Percentiles rank a stretch among this genome's conserved stretches.
phyloP scores from a whole-genome alignment of 2,888 invertebrate genomes.

The Melipona beecheii region DNA sequence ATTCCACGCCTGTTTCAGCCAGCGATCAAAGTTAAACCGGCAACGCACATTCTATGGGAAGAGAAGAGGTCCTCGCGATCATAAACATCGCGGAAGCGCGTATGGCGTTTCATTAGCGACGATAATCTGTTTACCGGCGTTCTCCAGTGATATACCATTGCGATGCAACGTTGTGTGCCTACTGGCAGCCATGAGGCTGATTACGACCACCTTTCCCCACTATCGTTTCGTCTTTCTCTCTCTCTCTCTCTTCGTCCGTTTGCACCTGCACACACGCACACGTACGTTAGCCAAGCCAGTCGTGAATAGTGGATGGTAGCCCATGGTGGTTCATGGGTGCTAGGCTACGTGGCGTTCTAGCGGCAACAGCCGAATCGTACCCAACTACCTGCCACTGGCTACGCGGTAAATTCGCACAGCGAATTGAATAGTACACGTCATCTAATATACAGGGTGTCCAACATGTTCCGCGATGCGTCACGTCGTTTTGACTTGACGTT shows the following conservation, averaged over 20 bases:
- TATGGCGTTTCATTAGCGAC: slow-evolving; percentile 75
- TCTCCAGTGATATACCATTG: slow-evolving; percentile 65
- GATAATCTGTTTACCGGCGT: slow-evolving; percentile 76
- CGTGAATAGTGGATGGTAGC: slow-evolving; percentile 65
- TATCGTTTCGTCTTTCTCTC: slow-evolving; percentile 31
- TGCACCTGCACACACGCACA: not conserved
- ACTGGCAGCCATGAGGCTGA: slow-evolving; percentile 56
- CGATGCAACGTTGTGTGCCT: slow-evolving; percentile 65
- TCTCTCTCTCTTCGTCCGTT: slow-evolving; percentile 9
- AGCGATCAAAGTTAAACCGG: not conserved
- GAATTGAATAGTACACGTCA: slow-evolving; percentile 77
- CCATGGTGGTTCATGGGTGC: slow-evolving; percentile 58
- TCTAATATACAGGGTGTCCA: slow-evolving; percentile 75
- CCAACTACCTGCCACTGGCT: slow-evolving; percentile 50
- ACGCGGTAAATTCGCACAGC: slow-evolving; percentile 60
- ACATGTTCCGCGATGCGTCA: slow-evolving; percentile 74
- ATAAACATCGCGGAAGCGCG: slow-evolving; percentile 49
- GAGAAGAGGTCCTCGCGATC: slow-evolving; percentile 31
- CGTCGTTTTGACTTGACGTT: slow-evolving; percentile 67
- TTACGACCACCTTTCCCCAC: slow-evolving; percentile 38
- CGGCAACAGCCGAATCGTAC: slow-evolving; percentile 53
- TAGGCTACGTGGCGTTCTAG: slow-evolving; percentile 43
- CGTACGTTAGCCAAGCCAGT: slow-evolving; percentile 59
- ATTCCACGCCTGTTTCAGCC: no score
- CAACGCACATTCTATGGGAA: not conserved